These are phyloP conservation scores for Todiramphus saurophagus DNA, from an alignment of 2,113 vertebrate species.

Conservation along the genomic window DNA sequence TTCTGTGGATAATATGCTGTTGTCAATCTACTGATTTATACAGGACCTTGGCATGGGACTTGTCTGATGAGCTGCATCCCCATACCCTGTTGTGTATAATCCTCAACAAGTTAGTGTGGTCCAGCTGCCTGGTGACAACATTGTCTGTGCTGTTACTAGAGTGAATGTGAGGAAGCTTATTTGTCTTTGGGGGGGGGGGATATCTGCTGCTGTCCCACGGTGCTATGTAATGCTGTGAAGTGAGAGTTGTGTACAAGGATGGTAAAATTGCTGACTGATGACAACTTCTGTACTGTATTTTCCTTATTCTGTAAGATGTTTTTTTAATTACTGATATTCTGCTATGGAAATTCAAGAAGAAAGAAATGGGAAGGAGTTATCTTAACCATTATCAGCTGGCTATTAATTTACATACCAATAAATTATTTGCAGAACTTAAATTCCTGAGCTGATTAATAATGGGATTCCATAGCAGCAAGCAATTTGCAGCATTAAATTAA, in stretches of 20 bases:
- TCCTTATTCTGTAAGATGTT: neutral
- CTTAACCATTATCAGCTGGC: neutral
- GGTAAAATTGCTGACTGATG: neutral
- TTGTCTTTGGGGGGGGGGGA: neutral
- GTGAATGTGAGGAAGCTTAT: neutral
- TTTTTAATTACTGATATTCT: neutral
- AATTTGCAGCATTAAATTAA: neutral
- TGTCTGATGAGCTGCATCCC: neutral
- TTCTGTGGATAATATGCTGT: neutral
- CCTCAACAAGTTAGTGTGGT: neutral
- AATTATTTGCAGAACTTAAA: neutral
- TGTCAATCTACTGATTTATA: neutral
- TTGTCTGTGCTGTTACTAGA: neutral
- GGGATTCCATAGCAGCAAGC: neutral
- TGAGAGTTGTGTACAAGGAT: neutral
- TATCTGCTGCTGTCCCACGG: neutral
- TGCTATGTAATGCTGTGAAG: neutral
- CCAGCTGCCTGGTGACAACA: neutral
- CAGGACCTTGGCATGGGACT: neutral
- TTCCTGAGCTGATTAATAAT: neutral
- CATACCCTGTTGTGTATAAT: neutral
- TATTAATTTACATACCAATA: neutral
- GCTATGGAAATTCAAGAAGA: neutral
- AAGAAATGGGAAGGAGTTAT: neutral
- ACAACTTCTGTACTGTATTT: neutral